Conservation (phyloP, 2,113 vertebrate genomes). For the Grallaria varia region DNA sequence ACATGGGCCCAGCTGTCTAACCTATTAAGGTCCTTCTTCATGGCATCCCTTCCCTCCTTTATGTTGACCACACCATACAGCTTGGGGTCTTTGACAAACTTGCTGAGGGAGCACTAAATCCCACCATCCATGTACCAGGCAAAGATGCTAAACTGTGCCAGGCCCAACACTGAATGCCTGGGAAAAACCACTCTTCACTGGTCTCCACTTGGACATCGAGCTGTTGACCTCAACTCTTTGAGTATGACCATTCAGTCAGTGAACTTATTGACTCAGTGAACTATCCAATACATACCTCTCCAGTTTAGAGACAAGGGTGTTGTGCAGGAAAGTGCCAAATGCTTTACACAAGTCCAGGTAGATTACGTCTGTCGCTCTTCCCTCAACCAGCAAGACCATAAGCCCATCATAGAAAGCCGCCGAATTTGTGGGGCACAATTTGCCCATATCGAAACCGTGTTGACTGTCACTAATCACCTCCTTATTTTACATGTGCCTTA, state of each 20-base stretch:
- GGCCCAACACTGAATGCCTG: no score
- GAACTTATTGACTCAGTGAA: neutral
- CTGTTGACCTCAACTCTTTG: neutral
- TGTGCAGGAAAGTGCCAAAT: neutral
- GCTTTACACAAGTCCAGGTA: neutral
- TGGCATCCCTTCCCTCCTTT: neutral
- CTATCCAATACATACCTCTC: neutral
- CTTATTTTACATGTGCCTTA: neutral
- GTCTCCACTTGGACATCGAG: fast-evolving
- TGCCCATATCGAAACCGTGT: neutral
- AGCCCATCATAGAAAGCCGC: neutral
- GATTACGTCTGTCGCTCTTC: neutral
- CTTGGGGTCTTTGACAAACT: neutral
- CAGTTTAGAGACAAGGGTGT: neutral
- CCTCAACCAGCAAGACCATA: neutral
- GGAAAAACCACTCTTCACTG: neutral
- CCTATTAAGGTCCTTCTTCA: neutral
- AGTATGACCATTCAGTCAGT: neutral
- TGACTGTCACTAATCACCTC: neutral
- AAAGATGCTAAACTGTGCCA: neutral
- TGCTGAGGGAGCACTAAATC: fast-evolving
- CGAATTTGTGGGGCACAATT: neutral
- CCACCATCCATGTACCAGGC: neutral
- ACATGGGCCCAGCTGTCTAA: neutral
- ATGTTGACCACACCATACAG: neutral